Evolutionary conservation across 2,797 vertebrate genomes (phyloP).

Genomic region (Lophotriccus pileatus): DNA sequence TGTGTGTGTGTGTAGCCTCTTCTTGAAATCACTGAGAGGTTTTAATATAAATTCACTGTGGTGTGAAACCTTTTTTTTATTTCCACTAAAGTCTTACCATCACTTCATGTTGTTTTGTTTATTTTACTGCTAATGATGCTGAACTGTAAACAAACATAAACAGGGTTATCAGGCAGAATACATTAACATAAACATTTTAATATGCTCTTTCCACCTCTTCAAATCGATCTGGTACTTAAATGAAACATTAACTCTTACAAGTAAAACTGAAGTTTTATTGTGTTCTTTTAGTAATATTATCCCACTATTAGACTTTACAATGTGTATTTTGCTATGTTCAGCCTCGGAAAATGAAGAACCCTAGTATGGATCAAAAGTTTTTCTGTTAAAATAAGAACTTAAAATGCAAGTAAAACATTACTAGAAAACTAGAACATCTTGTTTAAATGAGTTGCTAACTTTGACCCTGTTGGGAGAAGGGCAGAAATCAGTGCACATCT

Average conservation of each 20-base stretch:
- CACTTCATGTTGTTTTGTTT: conserved; percentile 16
- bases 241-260: neutral
- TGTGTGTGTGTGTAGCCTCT: neutral
- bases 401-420: neutral
- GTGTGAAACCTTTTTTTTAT: neutral
- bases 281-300: neutral
- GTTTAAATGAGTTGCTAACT: neutral
- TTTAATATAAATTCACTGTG: neutral
- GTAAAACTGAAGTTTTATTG: neutral
- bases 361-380: neutral
- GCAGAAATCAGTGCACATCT: neutral
- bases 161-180: neutral
- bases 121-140: neutral
- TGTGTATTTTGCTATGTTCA: neutral
- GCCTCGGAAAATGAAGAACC: neutral
- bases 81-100: neutral
- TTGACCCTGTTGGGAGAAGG: neutral
- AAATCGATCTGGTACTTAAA: neutral
- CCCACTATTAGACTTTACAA: neutral
- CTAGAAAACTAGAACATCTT: neutral
- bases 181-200: neutral
- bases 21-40: neutral
- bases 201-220: neutral
- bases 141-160: neutral
- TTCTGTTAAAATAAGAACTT: neutral